Conservation (phyloP, 2,113 vertebrate genomes). For the Gopherus flavomarginatus region DNA sequence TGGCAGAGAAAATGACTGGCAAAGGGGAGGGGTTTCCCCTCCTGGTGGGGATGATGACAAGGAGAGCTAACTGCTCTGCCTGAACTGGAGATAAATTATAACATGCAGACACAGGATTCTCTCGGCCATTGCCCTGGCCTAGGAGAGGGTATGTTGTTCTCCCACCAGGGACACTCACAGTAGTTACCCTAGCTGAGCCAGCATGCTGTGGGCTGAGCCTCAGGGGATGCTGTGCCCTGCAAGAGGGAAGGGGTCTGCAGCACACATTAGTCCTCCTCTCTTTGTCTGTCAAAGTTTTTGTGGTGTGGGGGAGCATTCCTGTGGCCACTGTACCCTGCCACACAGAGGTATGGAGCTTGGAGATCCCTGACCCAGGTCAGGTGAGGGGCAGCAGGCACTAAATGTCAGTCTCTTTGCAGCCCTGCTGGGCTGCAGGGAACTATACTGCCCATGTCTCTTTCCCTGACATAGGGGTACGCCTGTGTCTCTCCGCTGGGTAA, state of each 20-base stretch:
- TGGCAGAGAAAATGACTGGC: background rate
- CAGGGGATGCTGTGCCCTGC: accelerated
- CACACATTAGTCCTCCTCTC: background rate
- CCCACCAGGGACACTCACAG: background rate
- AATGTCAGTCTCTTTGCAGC: background rate
- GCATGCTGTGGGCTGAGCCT: background rate
- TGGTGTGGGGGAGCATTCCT: background rate
- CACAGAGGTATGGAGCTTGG: background rate
- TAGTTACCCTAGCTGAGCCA: background rate
- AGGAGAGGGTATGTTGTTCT: background rate
- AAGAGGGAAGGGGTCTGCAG: background rate
- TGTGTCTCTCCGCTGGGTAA: background rate
- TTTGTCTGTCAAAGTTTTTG: background rate
- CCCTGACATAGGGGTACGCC: background rate
- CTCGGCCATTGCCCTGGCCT: background rate
- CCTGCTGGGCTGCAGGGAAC: background rate
- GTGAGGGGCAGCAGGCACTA: background rate
- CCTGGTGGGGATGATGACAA: background rate
- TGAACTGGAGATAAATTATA: background rate
- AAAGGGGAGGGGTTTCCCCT: background rate
- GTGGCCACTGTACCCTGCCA: accelerated
- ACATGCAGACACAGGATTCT: background rate
- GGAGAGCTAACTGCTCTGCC: background rate
- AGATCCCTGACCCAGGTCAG: background rate
- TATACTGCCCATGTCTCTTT: background rate